phyloP scores from a whole-genome alignment of 2,113 vertebrate species.

The Dolichallabes microphthalmus region DNA sequence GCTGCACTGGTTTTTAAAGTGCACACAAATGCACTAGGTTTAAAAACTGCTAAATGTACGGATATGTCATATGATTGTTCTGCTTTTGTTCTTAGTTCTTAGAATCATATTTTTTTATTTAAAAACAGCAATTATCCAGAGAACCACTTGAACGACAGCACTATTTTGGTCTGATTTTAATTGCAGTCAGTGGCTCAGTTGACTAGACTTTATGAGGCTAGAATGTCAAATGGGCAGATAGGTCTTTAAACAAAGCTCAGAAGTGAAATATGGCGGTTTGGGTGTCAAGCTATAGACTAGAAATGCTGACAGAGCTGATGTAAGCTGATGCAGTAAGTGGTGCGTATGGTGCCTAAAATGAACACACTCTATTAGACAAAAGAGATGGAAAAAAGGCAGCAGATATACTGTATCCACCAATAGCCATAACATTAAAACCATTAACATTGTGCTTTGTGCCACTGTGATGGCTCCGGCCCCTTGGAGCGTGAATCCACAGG shows the following conservation, averaged over 20 bases:
- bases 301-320: conserved; percentile 30
- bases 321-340: background rate
- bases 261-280: conserved; percentile 30
- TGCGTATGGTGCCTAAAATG: background rate
- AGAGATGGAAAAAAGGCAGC: background rate
- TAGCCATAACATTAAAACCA: too few relatives aligned
- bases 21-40: background rate
- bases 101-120: background rate
- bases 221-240: conserved; percentile 6
- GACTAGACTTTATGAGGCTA: conserved; percentile 18
- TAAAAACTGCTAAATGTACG: background rate
- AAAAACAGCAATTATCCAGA: conserved; percentile 17
- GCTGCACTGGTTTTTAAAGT: background rate
- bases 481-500: too few relatives aligned
- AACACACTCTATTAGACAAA: conserved; percentile 5
- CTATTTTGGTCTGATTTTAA: conserved; percentile 33
- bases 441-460: too few relatives aligned
- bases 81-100: background rate
- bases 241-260: conserved; percentile 6
- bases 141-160: conserved; percentile 1
- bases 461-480: too few relatives aligned
- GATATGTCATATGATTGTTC: background rate
- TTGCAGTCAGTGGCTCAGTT: conserved; percentile 22
- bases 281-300: conserved; percentile 20
- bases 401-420: background rate